A percentile compares a stretch with the other conserved stretches of the same genome.
phyloP scores from a whole-genome alignment of 2,888 invertebrate genomes.

The Noctuana brunneofusca region DNA sequence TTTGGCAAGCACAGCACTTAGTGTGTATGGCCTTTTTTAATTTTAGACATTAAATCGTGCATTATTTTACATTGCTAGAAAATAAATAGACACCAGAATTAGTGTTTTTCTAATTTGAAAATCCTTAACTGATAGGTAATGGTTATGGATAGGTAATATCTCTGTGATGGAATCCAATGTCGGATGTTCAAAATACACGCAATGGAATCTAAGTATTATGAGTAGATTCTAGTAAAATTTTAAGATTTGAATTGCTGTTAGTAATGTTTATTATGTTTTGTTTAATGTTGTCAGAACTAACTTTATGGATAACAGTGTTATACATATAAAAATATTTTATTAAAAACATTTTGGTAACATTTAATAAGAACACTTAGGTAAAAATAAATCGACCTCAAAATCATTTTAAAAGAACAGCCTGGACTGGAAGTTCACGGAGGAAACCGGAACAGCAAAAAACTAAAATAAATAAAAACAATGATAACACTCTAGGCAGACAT shows the following conservation, averaged over 20 bases:
- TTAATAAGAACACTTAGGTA: constrained; percentile 85
- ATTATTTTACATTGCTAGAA: constrained; percentile 72
- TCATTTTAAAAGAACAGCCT: constrained; percentile 84
- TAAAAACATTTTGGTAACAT: constrained; percentile 85
- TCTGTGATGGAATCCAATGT: constrained; percentile 79
- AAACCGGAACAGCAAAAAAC: constrained; percentile 82
- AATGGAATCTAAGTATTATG: constrained; percentile 78
- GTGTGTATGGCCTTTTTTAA: constrained; percentile 62
- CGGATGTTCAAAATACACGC: constrained; percentile 67
- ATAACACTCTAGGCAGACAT: constrained; percentile 82
- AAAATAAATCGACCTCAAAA: constrained; percentile 84
- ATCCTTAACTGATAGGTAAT: constrained; percentile 59
- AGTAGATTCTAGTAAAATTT: constrained; percentile 72
- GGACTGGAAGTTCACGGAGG: constrained; percentile 83
- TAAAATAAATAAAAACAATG: constrained; percentile 80
- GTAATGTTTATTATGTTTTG: constrained; percentile 76
- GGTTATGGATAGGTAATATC: constrained; percentile 74
- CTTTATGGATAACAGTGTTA: constrained; percentile 50
- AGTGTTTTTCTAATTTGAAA: constrained; percentile 72
- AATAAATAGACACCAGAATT: constrained; percentile 51
- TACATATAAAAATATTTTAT: constrained; percentile 85
- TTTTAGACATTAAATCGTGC: constrained; percentile 69
- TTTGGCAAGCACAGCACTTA: constrained; percentile 69
- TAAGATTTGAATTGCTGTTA: constrained; percentile 76
- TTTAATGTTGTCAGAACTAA: constrained; percentile 80